A percentile compares a stretch with the other conserved stretches of the same genome.
phyloP scores from a whole-genome alignment of 2,888 invertebrate genomes.

The Aleiodes testaceus region DNA sequence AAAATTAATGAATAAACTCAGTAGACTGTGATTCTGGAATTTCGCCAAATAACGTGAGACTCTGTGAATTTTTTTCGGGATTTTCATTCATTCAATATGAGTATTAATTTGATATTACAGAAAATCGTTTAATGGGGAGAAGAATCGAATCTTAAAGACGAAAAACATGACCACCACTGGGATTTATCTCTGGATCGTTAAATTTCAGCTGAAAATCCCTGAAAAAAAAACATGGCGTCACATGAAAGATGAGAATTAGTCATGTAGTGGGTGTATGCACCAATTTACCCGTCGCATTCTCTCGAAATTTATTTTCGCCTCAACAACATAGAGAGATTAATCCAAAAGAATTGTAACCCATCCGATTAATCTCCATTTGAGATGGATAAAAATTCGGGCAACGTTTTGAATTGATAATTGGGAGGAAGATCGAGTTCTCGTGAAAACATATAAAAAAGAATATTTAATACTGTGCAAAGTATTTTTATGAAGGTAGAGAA shows the following conservation, averaged over 20 bases:
- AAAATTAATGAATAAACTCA: conserved; percentile 28
- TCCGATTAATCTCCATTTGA: too few species aligned
- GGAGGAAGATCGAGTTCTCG: too few species aligned
- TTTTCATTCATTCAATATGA: conserved; percentile 27
- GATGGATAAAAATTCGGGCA: too few species aligned
- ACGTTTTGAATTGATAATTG: too few species aligned
- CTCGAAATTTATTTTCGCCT: too few species aligned
- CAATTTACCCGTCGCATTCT: too few species aligned
- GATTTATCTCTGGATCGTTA: conserved; percentile 17
- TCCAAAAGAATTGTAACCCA: too few species aligned
- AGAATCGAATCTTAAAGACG: too few species aligned
- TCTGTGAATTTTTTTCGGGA: background rate
- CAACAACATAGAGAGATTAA: too few species aligned
- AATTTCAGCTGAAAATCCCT: background rate
- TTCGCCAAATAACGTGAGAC: conserved; percentile 20
- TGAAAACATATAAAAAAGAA: conserved; percentile 10
- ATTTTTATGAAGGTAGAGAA: conserved; percentile 64
- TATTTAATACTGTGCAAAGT: conserved; percentile 64
- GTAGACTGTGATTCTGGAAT: conserved; percentile 28
- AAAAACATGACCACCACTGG: conserved; percentile 12
- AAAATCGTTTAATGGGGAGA: too few species aligned
- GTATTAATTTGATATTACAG: background rate
- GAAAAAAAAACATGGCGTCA: conserved; percentile 38
- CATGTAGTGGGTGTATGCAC: background rate
- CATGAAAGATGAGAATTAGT: conserved; percentile 22